Base-by-base conservation (phyloP, 1,140 invertebrate species). In the Aplysia californica region DNA sequence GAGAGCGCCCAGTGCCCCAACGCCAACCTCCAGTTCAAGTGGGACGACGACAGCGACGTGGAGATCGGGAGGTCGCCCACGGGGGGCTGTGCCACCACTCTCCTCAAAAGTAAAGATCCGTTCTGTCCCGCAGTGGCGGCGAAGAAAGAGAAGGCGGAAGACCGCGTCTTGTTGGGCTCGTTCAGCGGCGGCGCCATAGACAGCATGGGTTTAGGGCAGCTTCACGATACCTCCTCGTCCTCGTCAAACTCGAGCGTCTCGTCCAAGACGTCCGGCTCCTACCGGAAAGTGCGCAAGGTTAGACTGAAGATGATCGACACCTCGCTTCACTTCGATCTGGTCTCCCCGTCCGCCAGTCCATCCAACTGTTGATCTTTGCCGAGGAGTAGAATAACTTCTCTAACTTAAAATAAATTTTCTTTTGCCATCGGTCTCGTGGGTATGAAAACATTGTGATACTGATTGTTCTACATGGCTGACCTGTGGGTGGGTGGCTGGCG, bases 271-370 rank as follows among this genome's bases (percentile, higher is more conserved):
- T 5, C 44, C 18, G 21, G 35, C 23, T 38, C 23, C n/a, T 29
- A 29, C 20, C 41, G 41, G 35, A 75, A 66, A 66, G 39, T 75
- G n/a, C 72, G 61, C 1, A 75, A 75, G 59, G 72, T 75, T 2
- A 35, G 72, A 21, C 41, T 75, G 5, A 75, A 75, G 59, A 75
- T 75, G 72, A 75, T 75, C 50, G 72, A 75, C 41, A 75, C 72
- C 18, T 75, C 72, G 0, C 39, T 75, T n/a, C 58, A 75, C 6
- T 75, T 75, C 55, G 72, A 75, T 75, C 72, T 75, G 1, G 41
- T 75, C 1, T 75, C 70, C 18, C 70, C 70, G 56, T 41, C 70
- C 3, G 31, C 58, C 36, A 61, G 55, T 36, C 70, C 70, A 0
- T 21, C 55, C n/a, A 61, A 61, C 10, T 50, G n/a, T n/a, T n/a